Evolutionary conservation across 2,888 invertebrate species (phyloP).

Genomic region (Orgyia antiqua): DNA sequence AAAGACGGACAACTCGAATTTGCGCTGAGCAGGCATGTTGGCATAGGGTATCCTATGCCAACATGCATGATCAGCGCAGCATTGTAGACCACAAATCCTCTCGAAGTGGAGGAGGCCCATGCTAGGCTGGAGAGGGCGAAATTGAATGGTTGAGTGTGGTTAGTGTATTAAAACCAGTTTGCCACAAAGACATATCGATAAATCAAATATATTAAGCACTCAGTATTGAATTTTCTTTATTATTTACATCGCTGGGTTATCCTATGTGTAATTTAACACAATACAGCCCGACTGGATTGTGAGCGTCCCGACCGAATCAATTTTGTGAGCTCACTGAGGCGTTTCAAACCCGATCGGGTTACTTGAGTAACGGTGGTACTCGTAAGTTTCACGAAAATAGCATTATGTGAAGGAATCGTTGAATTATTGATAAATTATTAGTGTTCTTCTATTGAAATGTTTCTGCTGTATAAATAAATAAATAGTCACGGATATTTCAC

Average conservation of each 20-base stretch:
- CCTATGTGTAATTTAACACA: constrained; percentile 31
- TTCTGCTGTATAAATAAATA: too few species aligned
- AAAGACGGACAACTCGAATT: too few species aligned
- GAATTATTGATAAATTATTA: constrained; percentile 4
- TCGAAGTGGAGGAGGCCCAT: neutral
- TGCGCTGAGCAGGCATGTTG: too few species aligned
- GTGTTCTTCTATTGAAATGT: neutral
- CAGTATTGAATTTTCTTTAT: constrained; percentile 12
- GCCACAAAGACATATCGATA: too few species aligned
- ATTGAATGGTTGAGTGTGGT: neutral
- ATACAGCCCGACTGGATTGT: constrained; percentile 25
- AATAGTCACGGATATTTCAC: too few species aligned
- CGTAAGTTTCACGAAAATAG: constrained; percentile 17
- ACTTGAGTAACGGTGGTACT: constrained; percentile 12
- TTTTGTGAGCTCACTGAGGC: constrained; percentile 28
- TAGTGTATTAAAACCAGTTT: constrained; percentile 2
- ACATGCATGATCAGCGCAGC: too few species aligned
- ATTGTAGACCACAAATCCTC: too few species aligned
- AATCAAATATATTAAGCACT: too few species aligned
- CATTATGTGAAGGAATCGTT: constrained; percentile 15
- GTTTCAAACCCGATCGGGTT: constrained; percentile 28
- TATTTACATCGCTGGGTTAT: constrained; percentile 19
- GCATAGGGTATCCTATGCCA: too few species aligned
- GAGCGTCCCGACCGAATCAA: constrained; percentile 28
- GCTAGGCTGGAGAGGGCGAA: neutral